Conservation (phyloP, 2,113 vertebrate species). For the Zosterops hypoxanthus region DNA sequence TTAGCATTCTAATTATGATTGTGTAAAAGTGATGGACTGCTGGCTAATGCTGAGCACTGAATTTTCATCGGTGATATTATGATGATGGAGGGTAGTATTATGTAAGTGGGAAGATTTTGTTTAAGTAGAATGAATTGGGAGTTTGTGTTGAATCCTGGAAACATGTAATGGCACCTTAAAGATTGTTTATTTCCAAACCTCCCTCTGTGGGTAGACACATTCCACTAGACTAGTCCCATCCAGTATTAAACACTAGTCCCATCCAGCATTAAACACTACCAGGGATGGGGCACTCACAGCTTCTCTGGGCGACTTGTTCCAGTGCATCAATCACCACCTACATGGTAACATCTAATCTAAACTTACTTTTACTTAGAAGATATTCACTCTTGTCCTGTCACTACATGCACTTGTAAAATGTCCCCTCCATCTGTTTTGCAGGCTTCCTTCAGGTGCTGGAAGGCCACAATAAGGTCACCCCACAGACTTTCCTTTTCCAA, state of each 20-base stretch:
- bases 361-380: background rate
- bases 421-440: too few species aligned
- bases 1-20: conserved; percentile 22
- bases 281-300: accelerated
- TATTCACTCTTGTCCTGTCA: background rate
- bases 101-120: background rate
- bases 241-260: background rate
- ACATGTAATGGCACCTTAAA: background rate
- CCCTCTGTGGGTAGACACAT: background rate
- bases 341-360: background rate
- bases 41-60: background rate
- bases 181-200: background rate
- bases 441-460: background rate
- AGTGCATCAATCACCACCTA: background rate
- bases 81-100: background rate
- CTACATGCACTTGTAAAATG: background rate
- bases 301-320: background rate
- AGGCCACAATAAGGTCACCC: background rate
- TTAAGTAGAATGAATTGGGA: background rate
- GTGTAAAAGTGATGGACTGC: conserved; percentile 12
- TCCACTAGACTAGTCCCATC: background rate
- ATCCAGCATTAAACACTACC: background rate
- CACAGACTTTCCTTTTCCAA: background rate
- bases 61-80: background rate
- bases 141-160: background rate